Conservation (phyloP, 2,797 vertebrate species). For the Betta splendens region DNA sequence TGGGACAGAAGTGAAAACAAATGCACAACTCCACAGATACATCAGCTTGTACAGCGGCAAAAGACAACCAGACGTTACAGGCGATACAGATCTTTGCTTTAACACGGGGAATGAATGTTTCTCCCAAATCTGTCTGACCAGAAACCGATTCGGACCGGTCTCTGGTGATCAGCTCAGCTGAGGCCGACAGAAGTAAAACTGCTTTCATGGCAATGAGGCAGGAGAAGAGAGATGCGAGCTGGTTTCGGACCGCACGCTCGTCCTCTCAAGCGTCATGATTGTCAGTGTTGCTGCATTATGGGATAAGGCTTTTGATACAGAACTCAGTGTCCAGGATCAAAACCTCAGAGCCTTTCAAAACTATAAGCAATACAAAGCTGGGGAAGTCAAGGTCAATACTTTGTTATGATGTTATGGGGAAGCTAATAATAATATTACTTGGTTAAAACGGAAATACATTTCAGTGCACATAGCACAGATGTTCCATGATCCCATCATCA, state of each 20-base stretch:
- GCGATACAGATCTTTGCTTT: slow-evolving; percentile 32
- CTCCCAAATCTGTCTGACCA: slow-evolving; percentile 21
- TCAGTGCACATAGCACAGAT: slow-evolving; percentile 8
- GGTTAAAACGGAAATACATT: slow-evolving; percentile 39
- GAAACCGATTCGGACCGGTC: slow-evolving; percentile 17
- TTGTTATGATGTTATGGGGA: not conserved
- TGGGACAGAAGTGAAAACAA: slow-evolving; percentile 51
- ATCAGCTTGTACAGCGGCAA: slow-evolving; percentile 40
- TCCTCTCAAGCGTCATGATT: slow-evolving; percentile 33
- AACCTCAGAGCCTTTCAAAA: slow-evolving; percentile 5
- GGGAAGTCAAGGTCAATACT: slow-evolving; percentile 20
- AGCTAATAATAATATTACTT: slow-evolving; percentile 23
- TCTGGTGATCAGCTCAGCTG: slow-evolving; percentile 39
- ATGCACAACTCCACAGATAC: slow-evolving; percentile 49
- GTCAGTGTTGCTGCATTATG: slow-evolving; percentile 31
- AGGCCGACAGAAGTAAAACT: slow-evolving; percentile 32
- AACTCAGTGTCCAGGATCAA: slow-evolving; percentile 9
- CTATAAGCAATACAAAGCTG: slow-evolving; percentile 3
- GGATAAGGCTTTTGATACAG: not conserved
- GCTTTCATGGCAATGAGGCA: slow-evolving; percentile 30
- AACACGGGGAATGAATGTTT: slow-evolving; percentile 21
- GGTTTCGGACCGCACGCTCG: slow-evolving; percentile 21
- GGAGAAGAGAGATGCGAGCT: slow-evolving; percentile 6
- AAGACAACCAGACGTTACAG: slow-evolving; percentile 24
- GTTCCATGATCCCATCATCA: slow-evolving; percentile 49